Base-by-base conservation (phyloP, 2,797 vertebrate genomes). In the Poecilia gillii region DNA sequence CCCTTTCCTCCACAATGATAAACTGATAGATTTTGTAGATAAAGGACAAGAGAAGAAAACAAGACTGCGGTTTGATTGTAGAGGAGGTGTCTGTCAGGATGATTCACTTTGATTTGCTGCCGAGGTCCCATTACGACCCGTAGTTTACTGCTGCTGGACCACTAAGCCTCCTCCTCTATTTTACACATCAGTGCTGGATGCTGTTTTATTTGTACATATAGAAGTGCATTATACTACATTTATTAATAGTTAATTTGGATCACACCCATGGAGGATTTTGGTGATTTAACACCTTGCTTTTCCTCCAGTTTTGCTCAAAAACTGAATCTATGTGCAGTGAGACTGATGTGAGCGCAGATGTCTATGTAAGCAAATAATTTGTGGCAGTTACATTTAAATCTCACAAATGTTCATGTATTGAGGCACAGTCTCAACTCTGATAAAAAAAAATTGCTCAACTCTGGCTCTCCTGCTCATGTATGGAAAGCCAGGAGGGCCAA, bases 91-190 rank as follows among this genome's bases (percentile, higher is more conserved):
- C 82, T 76, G 83, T 79, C 36, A 75, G 85, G 84, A 77, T 79
- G 79, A 74, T 75, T 84, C 80, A 55, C 84, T 87, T 73, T 80
- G 79, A 85, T 82, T 72, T 81, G 81, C 88, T 90, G 90, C 86
- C 87, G 86, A 89, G 86, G 82, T 46, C 76, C 68, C 57, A 20
- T 20, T 36, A 76, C 64, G 12, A 23, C 53, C 46, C 75, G 74
- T 14, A 66, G 49, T 18, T 23, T 9, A 31, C 55, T 73, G 70
- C 75, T 81, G 84, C 77, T 66, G 84, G 81, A 72, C 88, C 77
- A 66, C 90, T 83, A 68, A 85, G 83, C 71, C 80, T 66, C 80
- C 74, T 78, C 46, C 80, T 59, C 72, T 75, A 14, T 47, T 51
- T 55, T 28, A 47, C 41, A 72, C 80, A 25, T n/a, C 77, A 74